Base-by-base conservation (phyloP, 2,888 invertebrate species). In the Trachelus tabidus region DNA sequence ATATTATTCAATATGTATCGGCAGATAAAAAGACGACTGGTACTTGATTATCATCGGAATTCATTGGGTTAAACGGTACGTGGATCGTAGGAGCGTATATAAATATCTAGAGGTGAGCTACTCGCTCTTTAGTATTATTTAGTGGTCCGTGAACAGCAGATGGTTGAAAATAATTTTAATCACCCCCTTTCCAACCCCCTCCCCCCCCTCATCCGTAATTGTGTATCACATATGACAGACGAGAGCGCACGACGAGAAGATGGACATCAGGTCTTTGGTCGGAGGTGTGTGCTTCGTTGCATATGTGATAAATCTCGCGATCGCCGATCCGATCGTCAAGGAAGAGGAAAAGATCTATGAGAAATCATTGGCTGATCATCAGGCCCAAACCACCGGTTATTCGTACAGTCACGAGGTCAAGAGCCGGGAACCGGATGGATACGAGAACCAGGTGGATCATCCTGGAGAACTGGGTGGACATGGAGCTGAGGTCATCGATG, bases 41-140 rank as follows among this genome's bases (percentile, higher is more conserved):
- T 73, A 73, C 74, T 34, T 73, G 74, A n/a, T 73, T 73, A 73
- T 73, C 34, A 73, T 23, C 74, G 74, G 74, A 73, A 73, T 75
- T 31, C 68, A 37, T 68, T 40, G 37, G 68, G 31, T 23, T 68
- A 76, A 34, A 40, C 23, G 73, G 73, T 56, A 69, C 34, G n/a
- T 68, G 15, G 33, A 35, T 76, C 73, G 68, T 75, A 34, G 71
- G 9, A 30, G 76, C 76, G 40, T 79, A 79, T 79, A 79, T 79
- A 79, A 79, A 79, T 76, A 74, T 77, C 76, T 71, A 56, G 69
- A 34, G 69, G 30, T 73, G 31, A 15, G 35, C 69, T 37, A 35
- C 73, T 76, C 73, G 73, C 76, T 76, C 68, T 37, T 73, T 79
- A 79, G 79, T 79, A 73, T 79, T 76, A 73, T 11, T 68, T 79